Base-by-base conservation (phyloP, 1,140 invertebrate genomes). In the Drosophila quadrilineata region DNA sequence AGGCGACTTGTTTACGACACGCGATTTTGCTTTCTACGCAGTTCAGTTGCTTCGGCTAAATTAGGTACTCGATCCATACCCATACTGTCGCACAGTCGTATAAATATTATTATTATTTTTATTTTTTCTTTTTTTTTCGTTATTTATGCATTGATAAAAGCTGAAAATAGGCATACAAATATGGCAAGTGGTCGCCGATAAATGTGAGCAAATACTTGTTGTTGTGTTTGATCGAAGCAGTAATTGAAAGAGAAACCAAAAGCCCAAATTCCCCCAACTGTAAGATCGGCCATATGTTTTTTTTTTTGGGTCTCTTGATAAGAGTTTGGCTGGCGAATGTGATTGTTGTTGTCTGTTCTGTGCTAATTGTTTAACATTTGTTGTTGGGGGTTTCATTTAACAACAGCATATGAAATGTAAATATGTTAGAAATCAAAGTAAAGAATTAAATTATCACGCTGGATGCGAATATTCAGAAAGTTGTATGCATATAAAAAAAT, bases 21-120 rank as follows among this genome's bases (percentile, higher is more conserved):
- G 63, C 76, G 63, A 84, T 80, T n/a, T 84, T 69, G 68, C 73
- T 49, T 84, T 80, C 72, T 80, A 80, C 76, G 76, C 76, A 84
- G 76, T 80, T 80, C 45, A 54, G n/a, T n/a, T n/a, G n/a, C n/a
- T n/a, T n/a, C n/a, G n/a, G 62, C 71, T 71, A 64, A 71, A 68
- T 54, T 57, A 54, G 70, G 46, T 62, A 60, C 57, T 46, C 48
- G 38, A 22, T 40, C 26, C 28, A 16, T 62, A 31, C 43, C n/a
- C n/a, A n/a, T n/a, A n/a, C 38, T 22, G 9, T 41, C 29, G 17
- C 19, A 45, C 41, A 45, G 14, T n/a, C 17, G 17, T 45, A 28
- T 8, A 12, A 6, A 14, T 26, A 43, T 43, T 43, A 24, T 24
- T 43, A 40, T 40, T 40, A 40, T 40, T 40, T 21, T 58, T 65